Evolutionary conservation across 2,888 invertebrate genomes (phyloP).

Genomic region (Drosophila quinaria): DNA sequence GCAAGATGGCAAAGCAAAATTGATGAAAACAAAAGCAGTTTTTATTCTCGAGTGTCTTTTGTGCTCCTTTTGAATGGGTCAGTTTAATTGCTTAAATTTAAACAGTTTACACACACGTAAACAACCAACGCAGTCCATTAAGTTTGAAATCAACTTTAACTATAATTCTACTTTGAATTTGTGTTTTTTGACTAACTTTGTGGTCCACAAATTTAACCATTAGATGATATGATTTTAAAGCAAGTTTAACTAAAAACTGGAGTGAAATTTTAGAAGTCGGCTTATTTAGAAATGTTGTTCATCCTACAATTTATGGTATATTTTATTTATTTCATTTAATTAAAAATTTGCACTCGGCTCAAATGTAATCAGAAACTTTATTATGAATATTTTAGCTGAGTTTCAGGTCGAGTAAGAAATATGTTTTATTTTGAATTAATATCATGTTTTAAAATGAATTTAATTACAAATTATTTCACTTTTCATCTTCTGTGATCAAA

Average conservation of each 20-base stretch:
- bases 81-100: conserved; percentile 63
- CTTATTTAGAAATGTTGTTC: neutral
- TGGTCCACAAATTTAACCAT: too few relatives aligned
- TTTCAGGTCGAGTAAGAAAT: too few relatives aligned
- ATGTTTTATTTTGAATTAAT: too few relatives aligned
- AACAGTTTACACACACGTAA: conserved; percentile 26
- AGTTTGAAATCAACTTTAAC: conserved; percentile 8
- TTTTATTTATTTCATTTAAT: too few relatives aligned
- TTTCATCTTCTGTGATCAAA: neutral
- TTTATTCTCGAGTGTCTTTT: conserved; percentile 55
- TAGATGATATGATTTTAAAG: neutral
- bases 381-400: too few relatives aligned
- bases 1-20: conserved; percentile 46
- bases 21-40: conserved; percentile 67
- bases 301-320: too few relatives aligned
- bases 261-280: neutral
- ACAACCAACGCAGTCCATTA: conserved; percentile 33
- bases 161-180: conserved; percentile 12
- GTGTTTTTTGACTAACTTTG: neutral
- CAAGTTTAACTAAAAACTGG: neutral
- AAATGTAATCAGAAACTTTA: too few relatives aligned
- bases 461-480: neutral
- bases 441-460: too few relatives aligned
- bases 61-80: conserved; percentile 46
- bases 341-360: too few relatives aligned